Evolutionary conservation across 2,113 vertebrate species (phyloP).

Genomic region (Podilymbus podiceps): DNA sequence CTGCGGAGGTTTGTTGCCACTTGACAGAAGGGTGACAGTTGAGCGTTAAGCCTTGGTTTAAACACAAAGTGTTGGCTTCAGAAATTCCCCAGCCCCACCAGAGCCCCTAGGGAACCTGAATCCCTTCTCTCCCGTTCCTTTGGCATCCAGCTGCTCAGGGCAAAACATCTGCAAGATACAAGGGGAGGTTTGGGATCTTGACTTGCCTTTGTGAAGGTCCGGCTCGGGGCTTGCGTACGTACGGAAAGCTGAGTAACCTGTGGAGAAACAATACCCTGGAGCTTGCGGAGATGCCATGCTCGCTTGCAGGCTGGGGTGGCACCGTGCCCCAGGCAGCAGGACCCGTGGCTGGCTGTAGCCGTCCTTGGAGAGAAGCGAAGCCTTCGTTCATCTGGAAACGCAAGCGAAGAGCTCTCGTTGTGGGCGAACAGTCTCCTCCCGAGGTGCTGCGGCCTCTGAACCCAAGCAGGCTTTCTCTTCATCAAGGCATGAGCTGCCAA

Average conservation of each 20-base stretch:
- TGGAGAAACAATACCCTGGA: not conserved
- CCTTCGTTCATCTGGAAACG: not conserved
- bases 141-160: not conserved
- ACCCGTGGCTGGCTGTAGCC: not conserved
- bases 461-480: not conserved
- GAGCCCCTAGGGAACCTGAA: not conserved
- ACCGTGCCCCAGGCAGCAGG: rapidly evolving
- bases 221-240: not conserved
- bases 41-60: not conserved
- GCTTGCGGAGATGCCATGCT: not conserved
- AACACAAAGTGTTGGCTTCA: not conserved
- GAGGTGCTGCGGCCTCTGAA: not conserved
- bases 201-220: not conserved
- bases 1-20: not conserved
- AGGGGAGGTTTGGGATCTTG: not conserved
- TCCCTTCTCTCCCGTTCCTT: not conserved
- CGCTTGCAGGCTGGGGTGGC: not conserved
- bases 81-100: not conserved
- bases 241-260: not conserved
- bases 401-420: not conserved
- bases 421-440: not conserved
- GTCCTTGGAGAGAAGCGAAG: not conserved
- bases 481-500: constrained; percentile 40
- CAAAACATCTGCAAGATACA: not conserved
- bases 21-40: not conserved